Conservation (phyloP, 2,113 vertebrate genomes). For the Pangasianodon hypophthalmus region DNA sequence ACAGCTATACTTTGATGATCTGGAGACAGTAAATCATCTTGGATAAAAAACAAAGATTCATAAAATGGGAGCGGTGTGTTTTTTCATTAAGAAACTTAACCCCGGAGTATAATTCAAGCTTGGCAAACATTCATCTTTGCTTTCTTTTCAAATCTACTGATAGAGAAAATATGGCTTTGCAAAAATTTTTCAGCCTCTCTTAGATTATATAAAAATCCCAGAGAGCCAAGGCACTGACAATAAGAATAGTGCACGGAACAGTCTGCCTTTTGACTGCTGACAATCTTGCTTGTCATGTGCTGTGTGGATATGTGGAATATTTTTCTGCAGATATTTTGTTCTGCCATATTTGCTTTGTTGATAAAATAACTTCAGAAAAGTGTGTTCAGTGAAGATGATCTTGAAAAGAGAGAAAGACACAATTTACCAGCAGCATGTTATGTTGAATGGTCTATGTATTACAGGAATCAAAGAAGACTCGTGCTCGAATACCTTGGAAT, state of each 20-base stretch:
- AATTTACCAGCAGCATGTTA: conserved; percentile 36
- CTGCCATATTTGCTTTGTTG: conserved; percentile 26
- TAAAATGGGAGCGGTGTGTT: conserved; percentile 38
- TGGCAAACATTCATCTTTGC: conserved; percentile 29
- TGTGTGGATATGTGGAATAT: conserved; percentile 18
- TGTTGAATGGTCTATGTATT: not conserved
- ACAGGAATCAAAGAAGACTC: conserved; percentile 27
- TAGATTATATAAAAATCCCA: conserved; percentile 19
- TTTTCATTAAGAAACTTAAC: conserved; percentile 29
- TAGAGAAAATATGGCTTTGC: not conserved
- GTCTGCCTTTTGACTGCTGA: conserved; percentile 31
- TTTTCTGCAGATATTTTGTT: conserved; percentile 29
- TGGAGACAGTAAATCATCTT: not conserved
- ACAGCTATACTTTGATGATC: not conserved
- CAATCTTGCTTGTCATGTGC: conserved; percentile 27
- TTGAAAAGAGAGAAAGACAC: conserved; percentile 15
- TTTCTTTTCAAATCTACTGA: conserved; percentile 22
- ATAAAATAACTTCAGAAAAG: not conserved
- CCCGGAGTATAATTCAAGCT: conserved; percentile 15
- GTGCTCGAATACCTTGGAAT: not conserved
- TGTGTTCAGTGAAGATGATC: conserved; percentile 9
- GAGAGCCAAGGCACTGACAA: conserved; percentile 7
- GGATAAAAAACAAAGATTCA: conserved; percentile 44
- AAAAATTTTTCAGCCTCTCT: conserved; percentile 8
- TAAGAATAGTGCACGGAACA: conserved; percentile 26